Base-by-base conservation (phyloP, 2,113 vertebrate species). In the Amazona vittata region DNA sequence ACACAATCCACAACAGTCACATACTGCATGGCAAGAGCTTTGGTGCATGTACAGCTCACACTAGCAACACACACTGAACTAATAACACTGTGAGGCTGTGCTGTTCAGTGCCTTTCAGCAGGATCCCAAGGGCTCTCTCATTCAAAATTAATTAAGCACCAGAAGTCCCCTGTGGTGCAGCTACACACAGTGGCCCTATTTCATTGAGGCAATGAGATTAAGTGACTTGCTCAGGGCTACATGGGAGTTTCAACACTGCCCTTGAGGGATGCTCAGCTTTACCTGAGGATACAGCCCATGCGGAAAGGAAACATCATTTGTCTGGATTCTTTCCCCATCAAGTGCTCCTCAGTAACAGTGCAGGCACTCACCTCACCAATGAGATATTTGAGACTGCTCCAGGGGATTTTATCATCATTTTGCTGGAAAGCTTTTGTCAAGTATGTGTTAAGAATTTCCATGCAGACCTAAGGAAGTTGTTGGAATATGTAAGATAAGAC, bases 301-400 rank as follows among this genome's bases (percentile, higher is more conserved):
- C 50, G 37, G 74, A 83, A 68, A 81, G 69, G 44, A 78, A 79
- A 44, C 15, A 5, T 50, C 25, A 49, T 46, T 69, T 29, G 3
- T 26, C 44, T 49, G 47, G n/a, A 20, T 59, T 69, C 16, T 62
- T 67, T 57, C 15, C 52, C 41, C 39, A 16, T 43, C 79, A 16
- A 35, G 12, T 26, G 64, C 11, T 77, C 67, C 17, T 52, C 17
- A 49, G 26, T 39, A 64, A 68, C n/a, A 21, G 0, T 52, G 44
- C 17, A 67, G 64, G 35, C 43, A 87, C 97, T 96, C 52, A 99
- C 99, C 99, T 99, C 99, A 59, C 99, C 99, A 19, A 99, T 98
- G 5, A 99, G 98, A 89, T 99, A 99, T 86, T 99, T 99, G 74
- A 99, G 99, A 90, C 99, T 99, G 81, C 92, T 99, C 99, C 99